These are phyloP conservation scores for Zaprionus lachaisei DNA, from an alignment of 1,140 invertebrate species.

Conservation along the genomic window DNA sequence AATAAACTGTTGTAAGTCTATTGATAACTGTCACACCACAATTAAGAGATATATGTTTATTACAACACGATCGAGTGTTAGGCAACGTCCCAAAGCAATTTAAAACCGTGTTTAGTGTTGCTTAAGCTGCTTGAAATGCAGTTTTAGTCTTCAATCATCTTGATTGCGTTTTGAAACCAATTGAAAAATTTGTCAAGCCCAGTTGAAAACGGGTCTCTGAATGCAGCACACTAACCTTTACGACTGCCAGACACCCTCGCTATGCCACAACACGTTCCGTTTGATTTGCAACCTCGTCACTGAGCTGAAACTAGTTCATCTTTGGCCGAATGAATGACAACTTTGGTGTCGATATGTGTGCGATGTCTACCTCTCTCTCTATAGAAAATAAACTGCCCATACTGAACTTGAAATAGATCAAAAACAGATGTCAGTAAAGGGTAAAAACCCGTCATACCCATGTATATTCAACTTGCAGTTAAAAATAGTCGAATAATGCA, in stretches of 20 bases:
- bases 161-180: conserved; percentile 9
- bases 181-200: conserved; percentile 2
- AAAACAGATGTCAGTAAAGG: neutral
- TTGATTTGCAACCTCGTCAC: conserved; percentile 1
- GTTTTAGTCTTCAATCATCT: conserved; percentile 2
- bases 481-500: neutral
- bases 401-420: neutral
- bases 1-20: conserved; percentile 2
- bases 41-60: conserved; percentile 7
- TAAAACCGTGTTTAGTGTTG: neutral
- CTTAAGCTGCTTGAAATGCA: conserved; percentile 5
- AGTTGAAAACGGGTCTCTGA: neutral
- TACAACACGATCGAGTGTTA: neutral
- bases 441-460: neutral
- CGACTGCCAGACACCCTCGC: neutral
- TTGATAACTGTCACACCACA: neutral
- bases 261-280: neutral
- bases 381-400: neutral
- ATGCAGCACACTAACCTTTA: neutral
- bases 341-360: neutral
- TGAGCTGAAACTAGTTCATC: neutral
- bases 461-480: neutral
- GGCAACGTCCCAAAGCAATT: neutral
- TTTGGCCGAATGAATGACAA: neutral
- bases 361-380: neutral